Base-by-base conservation (phyloP, 2,797 vertebrate species). In the Rhincodon typus region DNA sequence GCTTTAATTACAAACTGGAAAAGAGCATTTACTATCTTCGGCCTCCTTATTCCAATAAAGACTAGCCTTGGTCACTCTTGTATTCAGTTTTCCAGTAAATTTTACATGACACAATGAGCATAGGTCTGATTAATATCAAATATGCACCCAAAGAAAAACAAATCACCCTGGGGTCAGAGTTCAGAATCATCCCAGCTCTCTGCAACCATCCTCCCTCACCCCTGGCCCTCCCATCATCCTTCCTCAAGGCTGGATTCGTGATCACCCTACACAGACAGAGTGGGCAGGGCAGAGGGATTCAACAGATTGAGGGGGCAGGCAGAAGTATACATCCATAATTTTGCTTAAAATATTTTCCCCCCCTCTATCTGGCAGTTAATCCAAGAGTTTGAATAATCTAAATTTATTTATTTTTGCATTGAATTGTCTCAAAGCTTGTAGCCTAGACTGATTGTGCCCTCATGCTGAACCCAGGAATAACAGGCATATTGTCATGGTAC, bases 1-100 rank as follows among this genome's bases (percentile, higher is more conserved):
- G 66, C n/a, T 93, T 67, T 67, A 38, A 66, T n/a, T 66, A 38
- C 4, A n/a, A 62, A 62, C 72, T 96, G 95, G 79, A 96, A 90
- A 95, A 86, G 95, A 94, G 62, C 8, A 82, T 5, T 82, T 34
- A 15, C 25, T 95, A 12, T 34, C 34, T 91, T 3, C 1, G 53
- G 30, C 30, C 53, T 90, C 30, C 50, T 62, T 90, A 17, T n/a
- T n/a, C 34, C 30, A 62, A 7, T 5, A 34, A 62, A 62, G 53
- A 17, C 30, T 7, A 57, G 19, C 12, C 5, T 57, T 34, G 53
- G 12, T 90, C 10, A 19, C 13, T 90, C 23, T 88, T 8, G 34
- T 53, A 90, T 57, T 57, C 27, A 90, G 57, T 57, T 34, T 50
- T 23, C 34, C 57, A 23, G 57, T 57, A 34, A 34, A 90, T 23